A percentile compares a stretch with the other conserved stretches of the same genome.
Evolutionary conservation across 2,113 vertebrate species (phyloP).

Genomic region (Hystrix cristata): DNA sequence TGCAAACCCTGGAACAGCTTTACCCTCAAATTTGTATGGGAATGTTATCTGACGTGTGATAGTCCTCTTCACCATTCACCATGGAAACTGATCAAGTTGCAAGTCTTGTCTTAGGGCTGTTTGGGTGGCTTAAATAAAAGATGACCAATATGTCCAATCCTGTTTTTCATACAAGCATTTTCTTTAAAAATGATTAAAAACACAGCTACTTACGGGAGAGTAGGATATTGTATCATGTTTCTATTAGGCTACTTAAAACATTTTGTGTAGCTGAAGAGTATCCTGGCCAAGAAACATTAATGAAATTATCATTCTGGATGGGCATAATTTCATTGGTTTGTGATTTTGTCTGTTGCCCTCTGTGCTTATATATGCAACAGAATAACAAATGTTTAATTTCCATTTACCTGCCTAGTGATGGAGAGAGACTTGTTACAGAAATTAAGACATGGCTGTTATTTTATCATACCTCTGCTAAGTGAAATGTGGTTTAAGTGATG

Average conservation of each 20-base stretch:
- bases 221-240: slow-evolving; percentile 61
- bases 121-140: slow-evolving; percentile 62
- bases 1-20: slow-evolving; percentile 54
- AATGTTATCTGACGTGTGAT: slow-evolving; percentile 56
- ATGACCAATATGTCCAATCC: slow-evolving; percentile 23
- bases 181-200: slow-evolving; percentile 67
- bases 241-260: slow-evolving; percentile 51
- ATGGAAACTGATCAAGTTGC: slow-evolving; percentile 67
- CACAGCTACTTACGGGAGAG: slow-evolving; percentile 21
- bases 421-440: slow-evolving; percentile 50
- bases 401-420: slow-evolving; percentile 43
- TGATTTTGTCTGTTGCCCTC: slow-evolving; percentile 53
- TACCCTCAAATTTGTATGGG: slow-evolving; percentile 60
- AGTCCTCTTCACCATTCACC: slow-evolving; percentile 55
- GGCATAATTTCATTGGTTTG: slow-evolving; percentile 44
- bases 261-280: slow-evolving; percentile 37
- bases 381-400: slow-evolving; percentile 67
- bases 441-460: slow-evolving; percentile 38
- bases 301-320: slow-evolving; percentile 63
- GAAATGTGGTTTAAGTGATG: slow-evolving; percentile 42
- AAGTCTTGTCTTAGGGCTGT: slow-evolving; percentile 47
- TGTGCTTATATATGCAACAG: slow-evolving; percentile 17
- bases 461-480: slow-evolving; percentile 47
- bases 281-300: slow-evolving; percentile 48
- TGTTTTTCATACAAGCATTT: slow-evolving; percentile 40